These are phyloP conservation scores for Pristionchus japonicus DNA, from an alignment of 2,888 invertebrate genomes.

Conservation along the genomic window DNA sequence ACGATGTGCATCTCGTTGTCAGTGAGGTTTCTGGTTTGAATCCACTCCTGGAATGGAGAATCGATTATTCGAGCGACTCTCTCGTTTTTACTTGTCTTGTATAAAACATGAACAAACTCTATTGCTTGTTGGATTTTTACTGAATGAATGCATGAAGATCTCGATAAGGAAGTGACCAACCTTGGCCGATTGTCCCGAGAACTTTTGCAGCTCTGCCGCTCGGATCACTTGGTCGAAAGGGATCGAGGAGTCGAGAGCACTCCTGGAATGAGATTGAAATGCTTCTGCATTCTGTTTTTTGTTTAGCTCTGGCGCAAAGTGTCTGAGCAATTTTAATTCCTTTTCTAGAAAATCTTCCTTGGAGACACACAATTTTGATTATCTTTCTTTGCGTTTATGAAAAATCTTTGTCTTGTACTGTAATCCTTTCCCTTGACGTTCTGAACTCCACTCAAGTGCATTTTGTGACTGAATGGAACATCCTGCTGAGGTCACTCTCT, in stretches of 20 bases:
- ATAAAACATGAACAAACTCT: no score
- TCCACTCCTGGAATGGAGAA: conserved; percentile 7
- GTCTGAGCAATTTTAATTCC: no score
- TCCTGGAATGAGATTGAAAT: neutral
- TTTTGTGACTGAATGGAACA: no score
- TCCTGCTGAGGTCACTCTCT: neutral
- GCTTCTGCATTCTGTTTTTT: no score
- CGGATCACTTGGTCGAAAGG: conserved; percentile 29
- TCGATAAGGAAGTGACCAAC: neutral
- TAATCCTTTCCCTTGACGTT: no score
- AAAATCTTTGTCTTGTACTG: no score
- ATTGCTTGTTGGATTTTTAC: neutral
- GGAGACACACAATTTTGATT: no score
- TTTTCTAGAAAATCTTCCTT: no score
- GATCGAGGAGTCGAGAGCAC: neutral
- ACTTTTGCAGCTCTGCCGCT: neutral
- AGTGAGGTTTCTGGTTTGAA: neutral
- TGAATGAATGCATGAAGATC: no score
- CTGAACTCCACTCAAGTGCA: no score
- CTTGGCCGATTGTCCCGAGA: neutral
- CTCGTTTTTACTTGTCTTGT: neutral
- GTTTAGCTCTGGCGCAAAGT: no score
- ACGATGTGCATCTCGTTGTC: conserved; percentile 23
- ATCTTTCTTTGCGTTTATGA: no score
- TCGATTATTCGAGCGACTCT: neutral